These are phyloP conservation scores for Euclidia mi DNA, from an alignment of 2,888 invertebrate species.

Conservation along the genomic window DNA sequence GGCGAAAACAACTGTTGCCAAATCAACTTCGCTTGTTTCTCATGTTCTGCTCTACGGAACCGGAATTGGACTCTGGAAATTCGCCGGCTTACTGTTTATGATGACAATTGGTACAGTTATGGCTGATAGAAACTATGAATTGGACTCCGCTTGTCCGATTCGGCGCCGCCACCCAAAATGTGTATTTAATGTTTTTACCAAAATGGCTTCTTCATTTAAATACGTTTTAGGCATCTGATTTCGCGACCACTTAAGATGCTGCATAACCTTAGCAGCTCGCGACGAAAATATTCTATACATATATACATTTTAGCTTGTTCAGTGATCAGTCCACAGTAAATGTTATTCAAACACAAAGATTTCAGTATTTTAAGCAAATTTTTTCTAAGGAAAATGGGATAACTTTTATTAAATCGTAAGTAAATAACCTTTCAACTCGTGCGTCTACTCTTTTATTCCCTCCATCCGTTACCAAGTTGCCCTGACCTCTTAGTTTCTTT, in stretches of 20 bases:
- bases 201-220: too few species aligned
- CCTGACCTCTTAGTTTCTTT: neutral
- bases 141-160: conserved; percentile 26
- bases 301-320: too few species aligned
- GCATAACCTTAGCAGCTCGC: too few species aligned
- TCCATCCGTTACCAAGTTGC: neutral
- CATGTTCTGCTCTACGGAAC: conserved; percentile 35
- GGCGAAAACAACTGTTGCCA: conserved; percentile 42
- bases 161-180: neutral
- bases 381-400: too few species aligned
- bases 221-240: too few species aligned
- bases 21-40: conserved; percentile 48
- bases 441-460: neutral
- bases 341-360: too few species aligned
- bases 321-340: too few species aligned
- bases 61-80: conserved; percentile 37
- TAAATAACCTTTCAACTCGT: neutral
- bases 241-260: too few species aligned
- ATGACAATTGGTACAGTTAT: conserved; percentile 20
- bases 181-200: too few species aligned
- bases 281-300: too few species aligned
- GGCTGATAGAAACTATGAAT: conserved; percentile 26
- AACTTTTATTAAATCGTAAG: too few species aligned
- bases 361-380: too few species aligned
- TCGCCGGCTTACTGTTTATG: conserved; percentile 20